Base-by-base conservation (phyloP, 2,888 invertebrate genomes). In the Stenolophus ochropezus region DNA sequence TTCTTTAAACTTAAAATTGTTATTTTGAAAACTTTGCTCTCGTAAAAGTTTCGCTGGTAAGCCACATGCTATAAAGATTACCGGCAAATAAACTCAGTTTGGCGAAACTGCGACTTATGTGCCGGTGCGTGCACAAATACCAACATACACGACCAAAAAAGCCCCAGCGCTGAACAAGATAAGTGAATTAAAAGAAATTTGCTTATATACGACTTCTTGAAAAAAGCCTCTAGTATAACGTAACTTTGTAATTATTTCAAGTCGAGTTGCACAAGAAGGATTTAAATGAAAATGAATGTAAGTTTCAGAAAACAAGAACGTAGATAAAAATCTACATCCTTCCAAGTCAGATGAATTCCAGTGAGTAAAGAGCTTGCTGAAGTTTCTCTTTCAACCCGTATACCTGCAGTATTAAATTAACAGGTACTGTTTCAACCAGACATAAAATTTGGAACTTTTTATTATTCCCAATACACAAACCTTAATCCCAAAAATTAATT, bases 1-100 rank as follows among this genome's bases (percentile, higher is more conserved):
- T 78, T 69, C 78, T 78, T 77, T 78, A 78, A 78, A 78, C 78
- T 78, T 78, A 69, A 78, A 78, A 78, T 78, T 69, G 78, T 69
- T 78, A 78, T 78, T 78, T 78, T 78, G 51, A 69, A 78, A 78
- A 78, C 33, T 77, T 77, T 78, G 18, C 27, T 78, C 69, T 78
- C 78, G 78, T 78, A 78, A 78, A 78, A 78, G 78, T 78, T 78
- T 78, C 51, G 18, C 20, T 14, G 27, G 77, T 77, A 61, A 69
- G 53, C 47, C 51, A 69, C 42, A 78, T 78, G 53, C 56, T 78
- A 69, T 51, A 69, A 65, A 69, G 78, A 78, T 78, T 78, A 78
- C 78, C 58, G 42, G 27, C 25, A 61, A 69, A 78, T 78, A 78
- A 78, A 78, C 65, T 78, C 47, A 69, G 65, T 78, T 77, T 77